Conservation (phyloP, 2,888 invertebrate species). For the Cotesia congregata region DNA sequence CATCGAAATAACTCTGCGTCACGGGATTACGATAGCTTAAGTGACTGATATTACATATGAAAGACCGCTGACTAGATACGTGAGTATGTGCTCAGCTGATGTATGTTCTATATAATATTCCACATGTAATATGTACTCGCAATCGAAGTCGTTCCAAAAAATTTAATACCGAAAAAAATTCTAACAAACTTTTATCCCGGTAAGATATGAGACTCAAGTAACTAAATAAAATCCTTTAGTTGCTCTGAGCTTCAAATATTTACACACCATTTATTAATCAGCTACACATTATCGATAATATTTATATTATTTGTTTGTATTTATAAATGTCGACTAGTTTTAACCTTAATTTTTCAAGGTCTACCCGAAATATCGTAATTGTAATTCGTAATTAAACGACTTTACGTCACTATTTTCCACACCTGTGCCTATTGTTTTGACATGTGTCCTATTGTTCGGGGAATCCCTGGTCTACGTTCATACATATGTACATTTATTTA, state of each 20-base stretch:
- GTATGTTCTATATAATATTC: no score
- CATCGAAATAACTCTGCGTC: background rate
- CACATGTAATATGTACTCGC: conserved; percentile 38
- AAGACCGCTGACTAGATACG: background rate
- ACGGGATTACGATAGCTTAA: conserved; percentile 28
- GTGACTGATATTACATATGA: conserved; percentile 20
- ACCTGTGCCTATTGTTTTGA: conserved; percentile 69
- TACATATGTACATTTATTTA: background rate
- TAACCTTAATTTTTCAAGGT: conserved; percentile 9
- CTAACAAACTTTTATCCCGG: background rate
- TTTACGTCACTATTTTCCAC: conserved; percentile 50
- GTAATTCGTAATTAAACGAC: conserved; percentile 38
- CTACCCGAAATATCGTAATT: conserved; percentile 43
- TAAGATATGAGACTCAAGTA: background rate
- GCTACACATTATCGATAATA: background rate
- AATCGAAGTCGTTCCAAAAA: conserved; percentile 27
- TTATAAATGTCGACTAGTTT: background rate
- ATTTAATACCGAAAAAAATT: conserved; percentile 1
- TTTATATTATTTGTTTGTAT: background rate
- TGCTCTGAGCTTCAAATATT: background rate
- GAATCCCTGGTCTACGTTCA: conserved; percentile 39
- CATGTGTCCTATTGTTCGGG: conserved; percentile 66
- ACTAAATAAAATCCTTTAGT: no score
- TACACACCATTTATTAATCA: background rate
- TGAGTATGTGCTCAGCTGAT: conserved; percentile 49